Conservation (phyloP, 2,797 vertebrate species). For the Cyclopterus lumpus region DNA sequence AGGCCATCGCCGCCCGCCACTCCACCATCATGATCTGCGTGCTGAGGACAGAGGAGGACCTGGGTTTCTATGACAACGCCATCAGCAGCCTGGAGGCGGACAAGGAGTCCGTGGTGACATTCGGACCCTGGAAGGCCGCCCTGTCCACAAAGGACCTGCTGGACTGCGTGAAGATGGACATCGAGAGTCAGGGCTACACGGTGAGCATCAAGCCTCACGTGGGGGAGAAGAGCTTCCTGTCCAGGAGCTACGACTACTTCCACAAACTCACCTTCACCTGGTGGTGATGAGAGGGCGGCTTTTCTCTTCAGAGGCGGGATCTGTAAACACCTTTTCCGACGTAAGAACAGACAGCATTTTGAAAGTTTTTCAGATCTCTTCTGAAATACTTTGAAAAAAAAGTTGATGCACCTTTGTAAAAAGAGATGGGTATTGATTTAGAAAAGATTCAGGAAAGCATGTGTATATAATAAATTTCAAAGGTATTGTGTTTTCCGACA, state of each 20-base stretch:
- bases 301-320: background rate
- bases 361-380: background rate
- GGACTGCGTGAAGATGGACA: constrained; percentile 90
- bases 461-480: background rate
- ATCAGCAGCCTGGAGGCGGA: constrained; percentile 82
- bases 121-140: constrained; percentile 91
- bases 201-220: constrained; percentile 76
- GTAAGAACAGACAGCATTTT: background rate
- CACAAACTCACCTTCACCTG: constrained; percentile 90
- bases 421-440: background rate
- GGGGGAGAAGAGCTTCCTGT: constrained; percentile 83
- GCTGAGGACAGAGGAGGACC: constrained; percentile 85
- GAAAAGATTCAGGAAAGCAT: constrained; percentile 1
- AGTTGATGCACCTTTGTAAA: background rate
- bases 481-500: background rate
- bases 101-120: constrained; percentile 91
- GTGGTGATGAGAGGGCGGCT: constrained; percentile 83
- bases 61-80: constrained; percentile 77
- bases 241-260: constrained; percentile 85
- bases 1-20: constrained; percentile 86
- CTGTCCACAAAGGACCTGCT: constrained; percentile 84
- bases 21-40: constrained; percentile 88
- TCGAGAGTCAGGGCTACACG: constrained; percentile 88
- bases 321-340: too few species aligned
- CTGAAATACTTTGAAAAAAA: background rate